These are phyloP conservation scores for Drosophila fungiperda DNA, from an alignment of 2,888 invertebrate species.

Conservation along the genomic window DNA sequence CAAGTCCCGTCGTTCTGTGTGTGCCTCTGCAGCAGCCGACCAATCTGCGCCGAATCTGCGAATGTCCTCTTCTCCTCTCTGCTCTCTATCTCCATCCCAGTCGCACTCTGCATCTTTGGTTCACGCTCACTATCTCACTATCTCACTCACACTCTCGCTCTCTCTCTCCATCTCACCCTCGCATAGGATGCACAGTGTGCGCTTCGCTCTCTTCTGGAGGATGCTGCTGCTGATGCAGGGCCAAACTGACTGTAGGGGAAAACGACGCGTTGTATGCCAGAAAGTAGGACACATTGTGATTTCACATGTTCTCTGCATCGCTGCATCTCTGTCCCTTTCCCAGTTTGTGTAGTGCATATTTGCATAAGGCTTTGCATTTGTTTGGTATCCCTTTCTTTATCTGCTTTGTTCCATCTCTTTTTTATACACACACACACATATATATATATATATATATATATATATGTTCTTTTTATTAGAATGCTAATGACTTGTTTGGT, in stretches of 20 bases:
- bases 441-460: too few relatives aligned
- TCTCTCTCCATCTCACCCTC: conserved; percentile 4
- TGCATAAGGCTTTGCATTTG: conserved; percentile 43
- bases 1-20: conserved; percentile 31
- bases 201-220: conserved; percentile 21
- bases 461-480: conserved; percentile 42
- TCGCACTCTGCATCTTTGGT: conserved; percentile 10
- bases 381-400: conserved; percentile 9
- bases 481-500: conserved; percentile 56
- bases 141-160: conserved; percentile 8
- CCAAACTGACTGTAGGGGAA: conserved; percentile 46
- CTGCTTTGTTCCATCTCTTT: background rate
- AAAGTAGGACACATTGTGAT: conserved; percentile 68
- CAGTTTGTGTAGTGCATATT: conserved; percentile 31
- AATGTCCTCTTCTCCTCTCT: conserved; percentile 5
- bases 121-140: background rate
- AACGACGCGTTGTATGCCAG: conserved; percentile 51
- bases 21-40: conserved; percentile 58
- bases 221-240: conserved; percentile 2
- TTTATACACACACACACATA: background rate
- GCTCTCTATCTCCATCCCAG: conserved; percentile 17
- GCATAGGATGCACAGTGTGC: conserved; percentile 9
- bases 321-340: conserved; percentile 14
- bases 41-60: conserved; percentile 60
- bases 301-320: conserved; percentile 19